Conservation (phyloP, 2,797 vertebrate species). For the Octomys mimax region DNA sequence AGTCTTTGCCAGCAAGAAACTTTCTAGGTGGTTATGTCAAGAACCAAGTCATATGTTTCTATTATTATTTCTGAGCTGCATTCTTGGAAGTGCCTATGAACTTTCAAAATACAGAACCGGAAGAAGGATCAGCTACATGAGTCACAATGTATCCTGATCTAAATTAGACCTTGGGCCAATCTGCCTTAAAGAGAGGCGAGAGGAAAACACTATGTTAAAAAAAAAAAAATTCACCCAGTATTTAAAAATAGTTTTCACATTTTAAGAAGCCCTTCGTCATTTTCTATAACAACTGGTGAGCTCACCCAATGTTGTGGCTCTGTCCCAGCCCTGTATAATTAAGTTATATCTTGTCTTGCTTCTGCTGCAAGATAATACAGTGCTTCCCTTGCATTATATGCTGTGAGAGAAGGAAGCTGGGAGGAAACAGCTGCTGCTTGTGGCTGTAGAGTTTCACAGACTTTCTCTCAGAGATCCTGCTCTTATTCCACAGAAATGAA, state of each 20-base stretch:
- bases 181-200: slow-evolving; percentile 22
- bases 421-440: not conserved
- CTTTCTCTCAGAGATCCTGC: not conserved
- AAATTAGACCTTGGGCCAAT: slow-evolving; percentile 42
- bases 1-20: not conserved
- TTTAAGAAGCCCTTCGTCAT: slow-evolving; percentile 66
- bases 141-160: not conserved
- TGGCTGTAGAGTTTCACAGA: not conserved
- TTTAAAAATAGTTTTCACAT: slow-evolving; percentile 81
- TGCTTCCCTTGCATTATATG: not conserved
- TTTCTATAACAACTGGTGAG: slow-evolving; percentile 73
- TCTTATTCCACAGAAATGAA: not conserved
- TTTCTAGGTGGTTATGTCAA: not conserved
- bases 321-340: slow-evolving; percentile 41
- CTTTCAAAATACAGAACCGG: not conserved
- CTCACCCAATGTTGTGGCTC: not conserved
- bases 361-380: not conserved
- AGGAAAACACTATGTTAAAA: not conserved
- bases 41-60: not conserved
- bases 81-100: not conserved
- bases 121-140: not conserved
- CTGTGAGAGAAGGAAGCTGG: not conserved
- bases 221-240: not conserved
- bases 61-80: not conserved
- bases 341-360: not conserved